phyloP scores from a whole-genome alignment of 2,797 vertebrate genomes.

The Lithobates pipiens region DNA sequence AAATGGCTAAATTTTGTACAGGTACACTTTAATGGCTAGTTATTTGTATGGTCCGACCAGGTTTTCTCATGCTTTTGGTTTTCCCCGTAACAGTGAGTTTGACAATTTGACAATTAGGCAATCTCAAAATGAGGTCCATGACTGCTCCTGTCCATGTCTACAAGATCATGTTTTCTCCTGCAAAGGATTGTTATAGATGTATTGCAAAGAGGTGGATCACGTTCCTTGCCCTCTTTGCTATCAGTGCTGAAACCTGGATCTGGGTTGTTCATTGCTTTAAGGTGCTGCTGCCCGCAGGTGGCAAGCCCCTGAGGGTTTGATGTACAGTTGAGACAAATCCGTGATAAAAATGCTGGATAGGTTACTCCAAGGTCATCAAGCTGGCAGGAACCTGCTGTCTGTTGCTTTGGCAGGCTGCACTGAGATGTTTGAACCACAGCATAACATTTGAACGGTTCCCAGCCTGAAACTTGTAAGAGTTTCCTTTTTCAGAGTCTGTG shows the following conservation, averaged over 20 bases:
- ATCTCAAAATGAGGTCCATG: conserved; percentile 69
- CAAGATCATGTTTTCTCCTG: conserved; percentile 56
- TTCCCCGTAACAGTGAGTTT: conserved; percentile 73
- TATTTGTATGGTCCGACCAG: too few species aligned
- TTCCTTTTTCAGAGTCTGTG: conserved; percentile 96
- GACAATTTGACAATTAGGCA: conserved; percentile 37
- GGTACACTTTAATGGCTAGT: too few species aligned
- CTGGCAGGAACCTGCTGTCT: conserved; percentile 97
- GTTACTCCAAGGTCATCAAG: conserved; percentile 98
- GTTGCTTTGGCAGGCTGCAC: conserved; percentile 96
- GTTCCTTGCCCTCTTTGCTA: not conserved
- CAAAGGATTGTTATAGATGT: conserved; percentile 56
- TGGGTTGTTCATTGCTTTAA: conserved; percentile 59
- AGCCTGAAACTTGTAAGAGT: conserved; percentile 98
- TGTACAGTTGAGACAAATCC: conserved; percentile 7
- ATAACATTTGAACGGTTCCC: conserved; percentile 91
- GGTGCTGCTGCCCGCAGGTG: conserved; percentile 41
- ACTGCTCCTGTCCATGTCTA: conserved; percentile 71
- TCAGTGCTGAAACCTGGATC: conserved; percentile 44
- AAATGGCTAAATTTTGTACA: too few species aligned
- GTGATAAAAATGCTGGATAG: not conserved
- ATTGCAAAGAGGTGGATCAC: not conserved
- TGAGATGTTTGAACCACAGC: conserved; percentile 98
- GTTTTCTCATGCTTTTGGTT: not conserved
- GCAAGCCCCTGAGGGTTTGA: conserved; percentile 8